phyloP scores from a whole-genome alignment of 2,797 vertebrate genomes.

The Brachyrhaphis roseni region DNA sequence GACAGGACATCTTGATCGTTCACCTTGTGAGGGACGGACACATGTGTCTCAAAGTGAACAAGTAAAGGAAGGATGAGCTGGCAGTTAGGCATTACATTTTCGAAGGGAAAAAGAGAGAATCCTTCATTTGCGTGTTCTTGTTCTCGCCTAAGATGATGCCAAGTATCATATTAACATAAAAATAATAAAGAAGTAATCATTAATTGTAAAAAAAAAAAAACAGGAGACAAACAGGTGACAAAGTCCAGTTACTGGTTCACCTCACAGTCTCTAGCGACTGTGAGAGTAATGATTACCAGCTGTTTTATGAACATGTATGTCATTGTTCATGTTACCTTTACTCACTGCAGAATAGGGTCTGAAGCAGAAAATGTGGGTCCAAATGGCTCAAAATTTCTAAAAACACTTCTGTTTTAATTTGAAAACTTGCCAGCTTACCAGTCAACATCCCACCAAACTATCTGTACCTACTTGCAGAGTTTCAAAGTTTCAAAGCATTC shows the following conservation, averaged over 20 bases:
- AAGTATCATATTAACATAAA: slow-evolving; percentile 84
- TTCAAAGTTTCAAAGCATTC: not conserved
- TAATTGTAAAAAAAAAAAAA: slow-evolving; percentile 68
- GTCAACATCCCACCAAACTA: not conserved
- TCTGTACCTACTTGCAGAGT: not conserved
- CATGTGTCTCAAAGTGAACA: slow-evolving; percentile 45
- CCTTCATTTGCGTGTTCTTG: slow-evolving; percentile 22
- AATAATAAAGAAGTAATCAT: slow-evolving; percentile 77
- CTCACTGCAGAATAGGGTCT: not conserved
- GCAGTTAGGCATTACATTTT: slow-evolving; percentile 69
- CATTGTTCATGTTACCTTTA: slow-evolving; percentile 15
- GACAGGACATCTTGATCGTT: slow-evolving; percentile 70
- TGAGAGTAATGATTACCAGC: slow-evolving; percentile 48
- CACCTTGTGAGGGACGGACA: slow-evolving; percentile 52
- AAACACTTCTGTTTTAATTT: not conserved
- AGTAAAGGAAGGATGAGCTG: slow-evolving; percentile 39
- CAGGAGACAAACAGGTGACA: slow-evolving; percentile 69
- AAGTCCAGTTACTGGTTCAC: slow-evolving; percentile 78
- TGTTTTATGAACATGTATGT: slow-evolving; percentile 23
- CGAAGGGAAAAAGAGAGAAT: slow-evolving; percentile 44
- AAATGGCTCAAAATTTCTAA: not conserved
- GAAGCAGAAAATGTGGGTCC: slow-evolving; percentile 1
- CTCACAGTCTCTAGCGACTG: slow-evolving; percentile 38
- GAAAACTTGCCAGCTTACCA: not conserved
- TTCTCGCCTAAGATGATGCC: slow-evolving; percentile 46